Evolutionary conservation across 2,113 vertebrate species (phyloP).

Genomic region (Solea senegalensis): DNA sequence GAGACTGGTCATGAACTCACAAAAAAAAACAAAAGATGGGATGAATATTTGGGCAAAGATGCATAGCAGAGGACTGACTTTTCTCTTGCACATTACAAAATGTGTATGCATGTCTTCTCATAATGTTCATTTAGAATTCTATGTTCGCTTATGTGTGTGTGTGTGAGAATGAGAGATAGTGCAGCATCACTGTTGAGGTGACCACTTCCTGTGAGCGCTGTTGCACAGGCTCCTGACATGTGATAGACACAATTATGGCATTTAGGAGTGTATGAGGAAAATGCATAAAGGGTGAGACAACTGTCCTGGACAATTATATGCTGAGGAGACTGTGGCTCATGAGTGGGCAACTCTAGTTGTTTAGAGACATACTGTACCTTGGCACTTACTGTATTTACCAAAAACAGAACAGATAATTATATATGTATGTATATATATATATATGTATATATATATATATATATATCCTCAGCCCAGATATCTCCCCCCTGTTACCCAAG

Average conservation of each 20-base stretch:
- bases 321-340: constrained; percentile 28
- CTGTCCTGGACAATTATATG: constrained; percentile 51
- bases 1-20: too few relatives aligned
- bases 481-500: too few relatives aligned
- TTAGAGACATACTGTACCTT: not conserved
- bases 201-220: constrained; percentile 21
- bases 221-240: constrained; percentile 36
- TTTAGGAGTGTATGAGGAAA: constrained; percentile 52
- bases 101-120: constrained; percentile 3
- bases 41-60: too few relatives aligned
- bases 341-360: constrained; percentile 9
- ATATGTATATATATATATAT: too few relatives aligned
- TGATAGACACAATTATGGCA: constrained; percentile 57
- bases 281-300: constrained; percentile 44
- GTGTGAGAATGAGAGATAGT: not conserved
- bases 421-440: too few relatives aligned
- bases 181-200: not conserved
- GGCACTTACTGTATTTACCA: not conserved
- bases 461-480: too few relatives aligned
- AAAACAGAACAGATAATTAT: too few relatives aligned
- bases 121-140: too few relatives aligned
- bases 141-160: not conserved
- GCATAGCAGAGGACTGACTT: not conserved
- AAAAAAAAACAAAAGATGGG: too few relatives aligned
- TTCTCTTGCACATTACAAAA: too few relatives aligned